These are phyloP conservation scores for Tretioscincus oriximinensis DNA, from an alignment of 2,113 vertebrate species.

Conservation along the genomic window DNA sequence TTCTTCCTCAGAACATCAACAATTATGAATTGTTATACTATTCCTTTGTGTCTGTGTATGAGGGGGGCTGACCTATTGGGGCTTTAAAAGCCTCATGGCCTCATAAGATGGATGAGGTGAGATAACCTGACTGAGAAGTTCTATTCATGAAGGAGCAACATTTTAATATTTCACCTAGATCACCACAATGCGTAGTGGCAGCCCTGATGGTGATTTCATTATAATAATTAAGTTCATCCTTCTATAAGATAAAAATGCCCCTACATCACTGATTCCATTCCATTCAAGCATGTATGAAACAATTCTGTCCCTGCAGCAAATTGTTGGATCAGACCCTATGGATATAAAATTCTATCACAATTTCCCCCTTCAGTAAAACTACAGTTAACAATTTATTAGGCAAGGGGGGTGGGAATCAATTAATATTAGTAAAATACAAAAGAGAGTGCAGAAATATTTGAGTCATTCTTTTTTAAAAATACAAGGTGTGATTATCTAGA, in stretches of 20 bases:
- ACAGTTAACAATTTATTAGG: constrained; percentile 69
- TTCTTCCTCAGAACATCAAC: not conserved
- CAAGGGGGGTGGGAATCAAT: constrained; percentile 66
- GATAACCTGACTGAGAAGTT: not conserved
- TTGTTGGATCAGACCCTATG: constrained; percentile 56
- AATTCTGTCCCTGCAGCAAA: constrained; percentile 47
- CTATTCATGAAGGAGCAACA: not conserved
- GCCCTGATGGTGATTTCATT: not conserved
- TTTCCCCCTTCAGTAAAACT: constrained; percentile 66
- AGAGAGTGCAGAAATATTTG: constrained; percentile 40
- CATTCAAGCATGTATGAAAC: constrained; percentile 54
- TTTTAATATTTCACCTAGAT: not conserved
- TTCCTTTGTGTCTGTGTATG: not conserved
- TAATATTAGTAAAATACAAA: constrained; percentile 62
- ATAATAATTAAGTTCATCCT: not conserved
- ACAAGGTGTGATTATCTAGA: constrained; percentile 31
- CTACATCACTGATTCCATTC: constrained; percentile 20
- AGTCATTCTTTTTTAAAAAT: constrained; percentile 48
- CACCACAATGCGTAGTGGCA: not conserved
- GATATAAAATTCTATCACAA: constrained; percentile 57
- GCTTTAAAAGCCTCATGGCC: not conserved
- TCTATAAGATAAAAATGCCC: not conserved
- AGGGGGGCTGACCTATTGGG: not conserved
- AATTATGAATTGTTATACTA: not conserved
- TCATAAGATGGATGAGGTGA: not conserved